Evolutionary conservation across 2,113 vertebrate species (phyloP), one percentile per base, ranked within the genome.

Genomic region (Takifugu bimaculatus): DNA sequence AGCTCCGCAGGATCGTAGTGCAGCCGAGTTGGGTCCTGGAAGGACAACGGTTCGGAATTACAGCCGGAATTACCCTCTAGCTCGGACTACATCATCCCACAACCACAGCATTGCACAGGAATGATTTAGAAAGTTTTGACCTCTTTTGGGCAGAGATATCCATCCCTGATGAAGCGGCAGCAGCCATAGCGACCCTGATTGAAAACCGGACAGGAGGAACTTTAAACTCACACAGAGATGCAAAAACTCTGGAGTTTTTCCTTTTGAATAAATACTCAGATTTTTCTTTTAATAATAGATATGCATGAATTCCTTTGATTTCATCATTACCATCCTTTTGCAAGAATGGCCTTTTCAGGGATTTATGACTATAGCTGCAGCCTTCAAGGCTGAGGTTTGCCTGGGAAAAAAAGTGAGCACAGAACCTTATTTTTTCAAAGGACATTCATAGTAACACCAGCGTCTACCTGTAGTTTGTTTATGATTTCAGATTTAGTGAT

Each of bases 1-100:
- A 99, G 93, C 78, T 99, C 97, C 48, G 95, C 95, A 2, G 96
- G 95, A 77, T 99, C 96, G 55, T 99, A 99, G 84, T 99, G 96
- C 55, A 99, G 88, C 55, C 96, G 92, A 59, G 82, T 91, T 6
- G 97, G 94, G 76, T 99, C 97, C 97, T 99, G 9, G 57, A 27
- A 27, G 28, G 6, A 82, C 9, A 52, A 60, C 26, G 58, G 28
- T 0, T 6, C 44, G 1, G 20, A 20, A 27, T 9, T 3, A 60
- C 15, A 26, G 44, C n/a, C 50, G 1, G 29, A 20, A 20, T 20
- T 20, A 12, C 13, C 26, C 49, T 71, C 4, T 13, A 20, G 47
- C 47, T 49, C 47, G 6, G 14, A 49, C 5, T 5, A 49, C n/a
- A 32, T 32, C 29, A 6, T n/a, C 7, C 29, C 29, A 32, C 29